Conservation (phyloP, 2,113 vertebrate genomes). For the Pachyramphus minor region DNA sequence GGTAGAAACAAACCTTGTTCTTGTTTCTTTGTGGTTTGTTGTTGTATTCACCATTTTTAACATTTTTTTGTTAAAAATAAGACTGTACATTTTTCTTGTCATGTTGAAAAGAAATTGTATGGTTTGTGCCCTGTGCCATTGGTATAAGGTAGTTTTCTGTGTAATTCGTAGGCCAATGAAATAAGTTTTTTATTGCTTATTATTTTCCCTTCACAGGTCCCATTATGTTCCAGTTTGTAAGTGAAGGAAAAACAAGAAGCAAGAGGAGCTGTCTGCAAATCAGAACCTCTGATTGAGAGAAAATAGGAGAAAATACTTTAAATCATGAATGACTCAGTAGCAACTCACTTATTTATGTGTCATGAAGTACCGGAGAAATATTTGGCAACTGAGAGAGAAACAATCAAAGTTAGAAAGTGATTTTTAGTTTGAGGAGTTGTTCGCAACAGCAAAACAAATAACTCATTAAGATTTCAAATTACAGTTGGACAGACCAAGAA, state of each 20-base stretch:
- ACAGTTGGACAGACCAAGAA: neutral
- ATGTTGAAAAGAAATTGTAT: neutral
- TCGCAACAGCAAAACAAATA: neutral
- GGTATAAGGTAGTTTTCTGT: neutral
- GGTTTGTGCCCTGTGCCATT: neutral
- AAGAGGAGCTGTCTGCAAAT: neutral
- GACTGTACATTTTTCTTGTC: neutral
- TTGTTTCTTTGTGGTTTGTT: neutral
- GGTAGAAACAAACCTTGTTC: neutral
- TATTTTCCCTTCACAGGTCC: neutral
- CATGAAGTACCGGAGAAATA: neutral
- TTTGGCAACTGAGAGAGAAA: neutral
- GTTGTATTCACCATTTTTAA: neutral
- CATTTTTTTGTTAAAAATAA: neutral
- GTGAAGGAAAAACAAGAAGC: neutral
- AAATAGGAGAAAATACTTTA: slow-evolving; percentile 5
- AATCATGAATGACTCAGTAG: neutral
- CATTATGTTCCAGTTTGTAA: neutral
- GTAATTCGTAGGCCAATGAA: neutral
- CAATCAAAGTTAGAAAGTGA: neutral
- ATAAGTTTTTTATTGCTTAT: neutral
- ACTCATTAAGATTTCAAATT: neutral
- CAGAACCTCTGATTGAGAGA: no score
- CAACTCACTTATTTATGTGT: neutral
- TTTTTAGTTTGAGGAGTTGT: neutral